These are phyloP conservation scores for Enteromius anoplus DNA, from an alignment of 2,797 vertebrate species.

Conservation along the genomic window DNA sequence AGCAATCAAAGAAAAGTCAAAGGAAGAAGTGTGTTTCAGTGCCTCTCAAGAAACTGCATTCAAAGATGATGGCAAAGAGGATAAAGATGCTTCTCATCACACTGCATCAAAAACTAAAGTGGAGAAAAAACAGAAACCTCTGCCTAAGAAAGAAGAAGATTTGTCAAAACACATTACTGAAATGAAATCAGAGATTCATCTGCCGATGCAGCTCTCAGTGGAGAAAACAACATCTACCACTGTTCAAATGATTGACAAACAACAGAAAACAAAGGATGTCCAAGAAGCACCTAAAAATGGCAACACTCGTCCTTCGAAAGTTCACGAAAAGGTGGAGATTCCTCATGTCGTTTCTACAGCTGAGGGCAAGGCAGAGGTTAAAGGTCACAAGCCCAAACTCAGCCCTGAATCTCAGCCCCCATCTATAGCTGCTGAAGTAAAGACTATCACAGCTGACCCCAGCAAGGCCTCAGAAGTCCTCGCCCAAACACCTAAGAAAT, in stretches of 20 bases:
- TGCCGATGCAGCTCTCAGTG: conserved; percentile 43
- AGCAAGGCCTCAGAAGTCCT: conserved; percentile 64
- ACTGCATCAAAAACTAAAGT: conserved; percentile 28
- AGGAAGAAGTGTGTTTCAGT: conserved; percentile 35
- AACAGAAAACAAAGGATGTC: conserved; percentile 44
- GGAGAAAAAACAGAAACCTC: conserved; percentile 10
- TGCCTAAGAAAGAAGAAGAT: conserved; percentile 18
- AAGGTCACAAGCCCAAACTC: conserved; percentile 15
- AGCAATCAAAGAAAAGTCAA: conserved; percentile 29
- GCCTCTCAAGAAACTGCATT: conserved; percentile 54
- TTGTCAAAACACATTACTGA: conserved; percentile 8
- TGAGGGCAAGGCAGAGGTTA: conserved; percentile 37
- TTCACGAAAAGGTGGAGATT: conserved; percentile 23
- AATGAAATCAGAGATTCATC: conserved; percentile 42
- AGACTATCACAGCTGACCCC: conserved; percentile 50
- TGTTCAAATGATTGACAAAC: conserved; percentile 57
- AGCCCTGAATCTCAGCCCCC: conserved; percentile 7
- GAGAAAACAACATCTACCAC: conserved; percentile 43
- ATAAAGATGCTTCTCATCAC: conserved; percentile 17
- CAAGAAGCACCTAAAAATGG: conserved; percentile 18
- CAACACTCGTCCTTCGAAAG: conserved; percentile 14
- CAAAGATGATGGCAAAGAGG: conserved; percentile 43
- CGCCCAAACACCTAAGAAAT: conserved; percentile 54
- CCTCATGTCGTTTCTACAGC: background rate
- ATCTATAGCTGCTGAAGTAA: conserved; percentile 24